These are phyloP conservation scores for Castor canadensis DNA, from an alignment of 2,113 vertebrate genomes.

Conservation along the genomic window DNA sequence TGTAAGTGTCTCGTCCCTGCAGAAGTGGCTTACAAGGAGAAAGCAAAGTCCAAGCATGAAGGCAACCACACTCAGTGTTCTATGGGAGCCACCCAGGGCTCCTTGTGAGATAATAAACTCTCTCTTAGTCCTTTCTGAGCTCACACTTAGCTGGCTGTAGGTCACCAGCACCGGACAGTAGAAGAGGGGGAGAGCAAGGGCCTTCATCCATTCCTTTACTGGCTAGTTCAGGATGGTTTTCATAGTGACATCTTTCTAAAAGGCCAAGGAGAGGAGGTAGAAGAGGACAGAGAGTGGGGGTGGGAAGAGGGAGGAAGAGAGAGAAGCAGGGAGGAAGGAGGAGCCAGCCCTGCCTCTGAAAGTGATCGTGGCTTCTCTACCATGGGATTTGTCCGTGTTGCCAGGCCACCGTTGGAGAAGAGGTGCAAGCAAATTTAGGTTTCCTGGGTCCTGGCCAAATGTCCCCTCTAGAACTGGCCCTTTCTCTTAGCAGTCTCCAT, in stretches of 20 bases:
- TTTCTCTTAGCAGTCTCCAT: neutral
- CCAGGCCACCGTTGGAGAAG: neutral
- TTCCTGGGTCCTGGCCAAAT: neutral
- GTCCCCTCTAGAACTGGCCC: neutral
- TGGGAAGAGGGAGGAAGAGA: neutral
- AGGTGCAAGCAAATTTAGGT: neutral
- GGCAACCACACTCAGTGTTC: rapidly evolving
- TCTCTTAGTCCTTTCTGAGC: neutral
- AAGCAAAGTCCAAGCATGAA: neutral
- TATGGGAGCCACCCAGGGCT: neutral
- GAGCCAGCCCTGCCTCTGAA: neutral
- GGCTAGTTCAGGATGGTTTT: neutral
- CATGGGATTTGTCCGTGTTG: rapidly evolving
- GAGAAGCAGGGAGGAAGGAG: too few relatives aligned
- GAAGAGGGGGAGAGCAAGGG: neutral
- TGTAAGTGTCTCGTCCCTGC: rapidly evolving
- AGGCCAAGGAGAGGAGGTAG: too few relatives aligned
- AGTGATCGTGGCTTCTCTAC: neutral
- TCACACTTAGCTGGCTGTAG: neutral
- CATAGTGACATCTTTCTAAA: neutral
- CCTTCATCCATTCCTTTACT: neutral
- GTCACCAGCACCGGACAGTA: neutral
- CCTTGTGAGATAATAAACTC: neutral
- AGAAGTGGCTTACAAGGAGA: neutral
- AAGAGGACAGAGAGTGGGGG: too few relatives aligned